Evolutionary conservation across 2,888 invertebrate genomes (phyloP), one percentile per base, ranked within the genome.

Genomic region (Hirudinaria manillensis): DNA sequence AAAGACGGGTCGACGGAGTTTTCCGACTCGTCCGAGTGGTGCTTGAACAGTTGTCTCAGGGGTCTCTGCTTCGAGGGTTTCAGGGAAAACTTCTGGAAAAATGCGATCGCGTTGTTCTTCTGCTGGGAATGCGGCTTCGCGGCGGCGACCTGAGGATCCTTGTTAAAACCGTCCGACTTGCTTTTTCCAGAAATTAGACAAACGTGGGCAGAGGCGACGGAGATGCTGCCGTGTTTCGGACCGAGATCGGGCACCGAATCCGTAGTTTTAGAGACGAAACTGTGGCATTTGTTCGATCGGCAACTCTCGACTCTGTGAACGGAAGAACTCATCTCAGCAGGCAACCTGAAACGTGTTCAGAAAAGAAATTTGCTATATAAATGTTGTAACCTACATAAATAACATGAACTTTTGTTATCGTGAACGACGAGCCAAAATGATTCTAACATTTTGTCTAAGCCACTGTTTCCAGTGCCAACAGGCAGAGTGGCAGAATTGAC

Each of bases 11-110:
- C 29, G 10, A n/a, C 67, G 3, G 82, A 82, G 24, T 91, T 86
- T 81, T 92, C 92, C 0, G 90, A 89, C 82, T 94, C 94, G 81
- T 95, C 94, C 29, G 93, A 93, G 83, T 91, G 90, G 82, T 93
- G 93, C 83, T 94, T 94, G 84, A 95, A 94, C 70, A 94, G 88
- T 34, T 80, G 78, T 76, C 81, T 80, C 73, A 82, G 79, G 61
- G 93, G 91, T 82, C 92, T 90, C n/a, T 75, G 66, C 32, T 78
- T 87, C n/a, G 36, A 65, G 0, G 73, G 19, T 4, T 61, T 73
- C 10, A 73, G 61, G 36, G 65, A n/a, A 65, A 73, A 73, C 38
- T 38, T 73, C 10, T 73, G 55, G 38, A 73, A 73, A 38, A 73
- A 36, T 36, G 61, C n/a, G 1, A 34, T 68, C 29, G 68, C n/a